phyloP scores from a whole-genome alignment of 2,888 invertebrate species.

The Brenthis hecate region DNA sequence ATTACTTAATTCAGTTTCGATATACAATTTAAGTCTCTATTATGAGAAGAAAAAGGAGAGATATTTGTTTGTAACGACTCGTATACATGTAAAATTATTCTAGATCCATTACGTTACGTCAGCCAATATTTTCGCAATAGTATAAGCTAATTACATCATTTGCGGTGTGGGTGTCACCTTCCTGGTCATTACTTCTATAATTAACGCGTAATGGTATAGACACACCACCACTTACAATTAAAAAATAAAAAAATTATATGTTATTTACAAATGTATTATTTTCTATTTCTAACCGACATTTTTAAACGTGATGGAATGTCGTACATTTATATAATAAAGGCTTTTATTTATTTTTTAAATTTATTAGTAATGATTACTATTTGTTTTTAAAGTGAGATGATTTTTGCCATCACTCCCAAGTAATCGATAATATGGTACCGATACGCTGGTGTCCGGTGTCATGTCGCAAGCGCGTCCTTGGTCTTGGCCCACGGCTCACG shows the following conservation, averaged over 20 bases:
- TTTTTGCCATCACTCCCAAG: conserved; percentile 22
- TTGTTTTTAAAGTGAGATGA: background rate
- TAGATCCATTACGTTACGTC: conserved; percentile 33
- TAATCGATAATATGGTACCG: conserved; percentile 38
- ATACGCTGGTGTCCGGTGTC: conserved; percentile 57
- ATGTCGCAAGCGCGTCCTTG: conserved; percentile 66
- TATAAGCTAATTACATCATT: conserved; percentile 40
- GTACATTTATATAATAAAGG: no score
- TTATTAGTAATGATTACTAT: background rate
- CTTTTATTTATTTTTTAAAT: background rate
- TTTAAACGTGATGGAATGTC: no score
- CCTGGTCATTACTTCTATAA: conserved; percentile 29
- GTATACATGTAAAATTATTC: conserved; percentile 25
- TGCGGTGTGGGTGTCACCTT: conserved; percentile 38
- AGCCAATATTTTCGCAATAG: conserved; percentile 36
- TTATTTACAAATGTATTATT: no score
- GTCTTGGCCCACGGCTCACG: conserved; percentile 52
- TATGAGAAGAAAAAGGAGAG: conserved; percentile 1
- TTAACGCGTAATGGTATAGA: conserved; percentile 4
- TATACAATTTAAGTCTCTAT: conserved; percentile 9
- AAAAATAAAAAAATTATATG: no score
- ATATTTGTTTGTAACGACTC: conserved; percentile 17
- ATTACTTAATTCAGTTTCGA: conserved; percentile 9
- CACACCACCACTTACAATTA: background rate
- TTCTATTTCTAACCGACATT: no score